Conservation (phyloP, 1,140 invertebrate genomes). For the Dufourea novaeangliae region DNA sequence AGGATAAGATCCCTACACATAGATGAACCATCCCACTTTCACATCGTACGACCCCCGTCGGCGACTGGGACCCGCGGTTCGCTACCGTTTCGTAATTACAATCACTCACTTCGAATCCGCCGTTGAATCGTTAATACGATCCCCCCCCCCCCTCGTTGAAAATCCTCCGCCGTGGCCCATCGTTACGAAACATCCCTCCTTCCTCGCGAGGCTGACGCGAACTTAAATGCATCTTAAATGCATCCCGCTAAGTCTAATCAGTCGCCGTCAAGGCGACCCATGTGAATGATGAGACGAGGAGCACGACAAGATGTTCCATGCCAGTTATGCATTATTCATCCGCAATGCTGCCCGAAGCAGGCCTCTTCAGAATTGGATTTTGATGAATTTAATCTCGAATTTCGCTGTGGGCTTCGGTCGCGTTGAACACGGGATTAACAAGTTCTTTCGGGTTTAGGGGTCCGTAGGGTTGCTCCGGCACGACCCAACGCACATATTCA, state of each 20-base stretch:
- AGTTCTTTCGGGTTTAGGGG: slow-evolving; percentile 63
- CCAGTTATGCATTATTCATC: slow-evolving; percentile 80
- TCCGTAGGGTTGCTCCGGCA: slow-evolving; percentile 4
- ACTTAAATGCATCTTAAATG: slow-evolving; percentile 49
- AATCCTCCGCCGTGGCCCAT: neutral
- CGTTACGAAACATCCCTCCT: slow-evolving; percentile 6
- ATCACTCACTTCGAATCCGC: slow-evolving; percentile 69
- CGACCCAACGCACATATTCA: too few species aligned
- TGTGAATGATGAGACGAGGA: slow-evolving; percentile 43
- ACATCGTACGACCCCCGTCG: slow-evolving; percentile 3
- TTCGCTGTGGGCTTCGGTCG: slow-evolving; percentile 73
- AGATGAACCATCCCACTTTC: slow-evolving; percentile 18
- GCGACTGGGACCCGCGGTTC: slow-evolving; percentile 41
- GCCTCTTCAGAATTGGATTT: slow-evolving; percentile 78
- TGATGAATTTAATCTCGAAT: slow-evolving; percentile 82
- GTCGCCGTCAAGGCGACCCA: slow-evolving; percentile 54
- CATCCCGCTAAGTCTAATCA: slow-evolving; percentile 62
- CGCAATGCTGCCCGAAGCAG: slow-evolving; percentile 53
- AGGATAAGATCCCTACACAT: slow-evolving; percentile 23
- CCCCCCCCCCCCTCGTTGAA: slow-evolving; percentile 4
- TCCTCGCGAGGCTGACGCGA: slow-evolving; percentile 26
- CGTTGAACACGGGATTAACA: slow-evolving; percentile 71
- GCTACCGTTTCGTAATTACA: slow-evolving; percentile 77
- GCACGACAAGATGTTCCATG: slow-evolving; percentile 52
- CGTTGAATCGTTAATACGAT: slow-evolving; percentile 14